A percentile compares a stretch with the other conserved stretches of the same genome.
Conservation (phyloP, 1,140 invertebrate genomes). For the Phortica variegata region DNA sequence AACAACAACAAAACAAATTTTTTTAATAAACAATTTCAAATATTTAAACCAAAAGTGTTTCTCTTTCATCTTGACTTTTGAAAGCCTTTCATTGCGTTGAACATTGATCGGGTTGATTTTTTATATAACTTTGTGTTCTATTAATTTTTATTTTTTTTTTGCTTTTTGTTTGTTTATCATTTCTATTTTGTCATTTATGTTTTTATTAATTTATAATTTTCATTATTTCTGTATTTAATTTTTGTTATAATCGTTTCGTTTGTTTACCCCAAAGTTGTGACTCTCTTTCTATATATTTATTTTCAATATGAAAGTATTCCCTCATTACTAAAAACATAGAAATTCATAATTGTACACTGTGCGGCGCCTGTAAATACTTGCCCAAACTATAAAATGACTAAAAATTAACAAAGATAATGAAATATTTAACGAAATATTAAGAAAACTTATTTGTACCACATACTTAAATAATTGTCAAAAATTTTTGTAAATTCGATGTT, state of each 20-base stretch:
- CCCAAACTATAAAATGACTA: constrained; percentile 32
- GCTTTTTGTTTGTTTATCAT: constrained; percentile 1
- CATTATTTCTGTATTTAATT: constrained; percentile 3
- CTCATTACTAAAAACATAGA: constrained; percentile 43
- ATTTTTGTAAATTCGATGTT: too few relatives aligned
- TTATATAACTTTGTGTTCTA: too few relatives aligned
- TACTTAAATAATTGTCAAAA: constrained; percentile 8
- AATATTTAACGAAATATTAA: constrained; percentile 50
- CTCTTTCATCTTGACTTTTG: too few relatives aligned
- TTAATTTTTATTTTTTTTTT: too few relatives aligned
- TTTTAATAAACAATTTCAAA: constrained; percentile 17
- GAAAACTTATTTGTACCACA: constrained; percentile 10
- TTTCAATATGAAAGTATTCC: constrained; percentile 17
- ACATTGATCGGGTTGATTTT: too few relatives aligned
- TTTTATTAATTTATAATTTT: constrained; percentile 19
- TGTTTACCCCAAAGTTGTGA: constrained; percentile 23
- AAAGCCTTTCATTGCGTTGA: too few relatives aligned
- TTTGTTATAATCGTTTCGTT: constrained; percentile 12
- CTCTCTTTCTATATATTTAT: constrained; percentile 20
- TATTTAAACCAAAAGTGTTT: too few relatives aligned
- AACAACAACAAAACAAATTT: constrained; percentile 8
- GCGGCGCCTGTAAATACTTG: constrained; percentile 54
- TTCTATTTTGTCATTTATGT: not conserved
- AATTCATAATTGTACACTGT: constrained; percentile 48
- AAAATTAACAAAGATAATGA: constrained; percentile 32